These are phyloP conservation scores for Nasonia longicornis DNA, from an alignment of 1,140 invertebrate species.

Conservation along the genomic window DNA sequence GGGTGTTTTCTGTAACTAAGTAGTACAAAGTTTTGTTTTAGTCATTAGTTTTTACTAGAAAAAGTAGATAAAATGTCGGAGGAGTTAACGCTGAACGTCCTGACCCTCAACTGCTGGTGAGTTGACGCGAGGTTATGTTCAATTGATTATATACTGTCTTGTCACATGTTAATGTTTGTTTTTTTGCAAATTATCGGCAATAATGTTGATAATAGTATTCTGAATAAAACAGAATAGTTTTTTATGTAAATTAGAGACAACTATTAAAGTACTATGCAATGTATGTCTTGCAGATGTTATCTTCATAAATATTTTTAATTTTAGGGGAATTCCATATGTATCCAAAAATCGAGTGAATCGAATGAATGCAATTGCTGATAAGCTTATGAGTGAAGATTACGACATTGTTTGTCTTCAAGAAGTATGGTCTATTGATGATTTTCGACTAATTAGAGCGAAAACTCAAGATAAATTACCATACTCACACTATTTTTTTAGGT, in stretches of 20 bases:
- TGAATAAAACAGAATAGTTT: no score
- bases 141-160: background rate
- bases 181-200: conserved; percentile 16
- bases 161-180: conserved; percentile 36
- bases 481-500: conserved; percentile 95
- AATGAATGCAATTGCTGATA: conserved; percentile 84
- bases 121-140: conserved; percentile 46
- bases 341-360: conserved; percentile 82
- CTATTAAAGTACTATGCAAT: no score
- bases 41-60: background rate
- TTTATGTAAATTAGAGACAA: no score
- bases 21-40: background rate
- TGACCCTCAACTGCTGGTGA: conserved; percentile 76
- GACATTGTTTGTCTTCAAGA: conserved; percentile 95
- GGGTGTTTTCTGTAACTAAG: background rate
- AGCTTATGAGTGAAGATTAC: conserved; percentile 77
- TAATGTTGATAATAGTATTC: no score
- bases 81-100: conserved; percentile 58
- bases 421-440: conserved; percentile 88
- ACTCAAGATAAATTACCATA: conserved; percentile 78
- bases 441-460: conserved; percentile 76
- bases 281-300: no score
- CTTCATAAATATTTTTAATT: conserved; percentile 47
- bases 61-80: conserved; percentile 49
- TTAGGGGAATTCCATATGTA: conserved; percentile 86